Base-by-base conservation (phyloP, 2,888 invertebrate genomes). In the Philereme vetulata region DNA sequence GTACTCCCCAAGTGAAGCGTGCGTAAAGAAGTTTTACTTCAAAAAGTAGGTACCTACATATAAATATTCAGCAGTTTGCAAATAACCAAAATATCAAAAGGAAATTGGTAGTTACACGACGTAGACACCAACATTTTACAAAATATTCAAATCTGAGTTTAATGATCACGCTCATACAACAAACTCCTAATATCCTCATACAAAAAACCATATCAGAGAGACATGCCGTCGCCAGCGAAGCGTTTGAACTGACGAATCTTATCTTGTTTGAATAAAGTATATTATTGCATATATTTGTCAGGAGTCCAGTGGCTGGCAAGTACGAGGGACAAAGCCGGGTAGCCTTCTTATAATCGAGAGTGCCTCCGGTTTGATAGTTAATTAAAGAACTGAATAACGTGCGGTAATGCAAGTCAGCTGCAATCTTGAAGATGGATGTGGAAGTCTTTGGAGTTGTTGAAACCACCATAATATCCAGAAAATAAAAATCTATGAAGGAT, bases 331-430 rank as follows among this genome's bases (percentile, higher is more conserved):
- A 88, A 88, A 90, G 88, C 85, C 86, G 84, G 74, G 91, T 88
- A 91, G 90, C 88, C 84, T 75, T 79, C 81, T 81, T 85, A 86
- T 90, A 88, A 91, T 89, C 86, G 88, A 90, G 86, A 85, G 84
- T 86, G 85, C 86, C 86, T 83, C 84, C 81, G 83, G 84, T 86
- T 85, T 86, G 88, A 90, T 88, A 90, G 88, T 87, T 91, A 90
- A 91, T 92, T 91, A 92, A 89, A 88, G 89, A 83, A 86, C 82
- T 88, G 89, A 90, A 90, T 90, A 88, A 86, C 84, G 81, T 77
- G 78, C 80, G 77, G 85, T 84, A 84, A 80, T 86, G 85, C 85
- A 85, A 88, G 88, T 88, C 88, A 90, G 84, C 85, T 87, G 87
- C 85, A 87, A 83, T 87, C 84, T 84, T 81, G 82, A 80, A 80